phyloP scores from a whole-genome alignment of 2,888 invertebrate species.

The Trisateles emortualis region DNA sequence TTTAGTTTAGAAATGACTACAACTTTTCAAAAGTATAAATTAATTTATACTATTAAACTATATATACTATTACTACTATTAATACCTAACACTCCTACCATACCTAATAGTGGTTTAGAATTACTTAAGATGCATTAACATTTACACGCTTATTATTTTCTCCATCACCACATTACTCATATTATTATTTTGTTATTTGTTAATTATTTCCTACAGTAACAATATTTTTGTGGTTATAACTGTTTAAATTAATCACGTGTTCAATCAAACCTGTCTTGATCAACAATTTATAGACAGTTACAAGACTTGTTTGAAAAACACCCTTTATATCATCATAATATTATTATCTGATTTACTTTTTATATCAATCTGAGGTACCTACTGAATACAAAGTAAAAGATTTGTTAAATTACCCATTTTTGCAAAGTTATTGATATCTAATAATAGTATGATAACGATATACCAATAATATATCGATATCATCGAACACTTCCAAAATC shows the following conservation, averaged over 20 bases:
- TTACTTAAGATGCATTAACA: slow-evolving; percentile 25
- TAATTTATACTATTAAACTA: too few relatives aligned
- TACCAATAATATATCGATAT: slow-evolving; percentile 9
- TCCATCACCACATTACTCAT: slow-evolving; percentile 32
- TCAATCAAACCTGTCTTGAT: slow-evolving; percentile 17
- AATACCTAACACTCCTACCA: too few relatives aligned
- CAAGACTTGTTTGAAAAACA: slow-evolving; percentile 14
- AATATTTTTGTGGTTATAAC: slow-evolving; percentile 15
- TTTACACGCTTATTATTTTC: slow-evolving; percentile 40
- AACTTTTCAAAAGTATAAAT: too few relatives aligned
- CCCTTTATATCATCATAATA: slow-evolving; percentile 13
- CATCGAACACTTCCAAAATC: slow-evolving; percentile 49
- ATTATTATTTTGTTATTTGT: slow-evolving; percentile 7
- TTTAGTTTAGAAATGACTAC: too few relatives aligned
- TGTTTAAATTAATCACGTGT: neutral
- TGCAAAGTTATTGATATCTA: too few relatives aligned
- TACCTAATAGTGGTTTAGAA: neutral
- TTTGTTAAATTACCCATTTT: too few relatives aligned
- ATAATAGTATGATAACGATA: slow-evolving; percentile 16
- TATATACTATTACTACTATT: too few relatives aligned
- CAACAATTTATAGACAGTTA: slow-evolving; percentile 25
- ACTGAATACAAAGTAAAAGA: too few relatives aligned
- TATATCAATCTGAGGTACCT: too few relatives aligned
- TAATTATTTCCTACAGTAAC: slow-evolving; percentile 14
- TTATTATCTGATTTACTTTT: too few relatives aligned